Percentiles rank a stretch among this genome's conserved stretches.
Conservation (phyloP, 2,113 vertebrate genomes). For the Vulpes ferrilata region DNA sequence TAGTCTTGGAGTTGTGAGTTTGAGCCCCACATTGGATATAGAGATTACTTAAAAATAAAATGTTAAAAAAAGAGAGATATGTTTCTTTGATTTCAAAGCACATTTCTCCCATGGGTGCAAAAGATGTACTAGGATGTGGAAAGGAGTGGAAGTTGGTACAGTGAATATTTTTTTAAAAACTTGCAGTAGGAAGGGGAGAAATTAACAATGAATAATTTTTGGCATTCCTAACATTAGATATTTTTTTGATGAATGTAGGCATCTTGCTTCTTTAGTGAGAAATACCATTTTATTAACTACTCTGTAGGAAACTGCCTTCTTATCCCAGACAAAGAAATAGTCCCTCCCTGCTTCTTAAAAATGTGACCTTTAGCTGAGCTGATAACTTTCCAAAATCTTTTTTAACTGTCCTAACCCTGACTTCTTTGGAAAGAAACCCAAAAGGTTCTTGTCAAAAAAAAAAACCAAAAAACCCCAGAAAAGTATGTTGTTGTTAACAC, state of each 20-base stretch:
- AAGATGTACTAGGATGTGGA: neutral
- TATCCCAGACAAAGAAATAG: constrained; percentile 40
- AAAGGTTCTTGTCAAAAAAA: constrained; percentile 54
- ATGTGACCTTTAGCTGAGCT: neutral
- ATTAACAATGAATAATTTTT: neutral
- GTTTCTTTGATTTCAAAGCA: constrained; percentile 22
- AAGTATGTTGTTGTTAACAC: constrained; percentile 32
- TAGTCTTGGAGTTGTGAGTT: neutral
- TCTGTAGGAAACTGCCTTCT: neutral
- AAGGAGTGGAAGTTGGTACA: neutral
- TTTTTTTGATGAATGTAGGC: constrained; percentile 43
- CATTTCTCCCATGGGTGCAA: constrained; percentile 35
- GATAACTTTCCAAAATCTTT: constrained; percentile 17
- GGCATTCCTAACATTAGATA: neutral
- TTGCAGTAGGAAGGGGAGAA: neutral
- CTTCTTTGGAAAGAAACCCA: constrained; percentile 35
- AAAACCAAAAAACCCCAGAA: neutral
- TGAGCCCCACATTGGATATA: neutral
- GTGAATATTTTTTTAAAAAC: neutral
- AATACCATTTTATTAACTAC: constrained; percentile 44
- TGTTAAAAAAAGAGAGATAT: neutral
- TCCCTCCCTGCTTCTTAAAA: constrained; percentile 9
- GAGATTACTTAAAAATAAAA: neutral
- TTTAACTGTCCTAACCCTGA: neutral
- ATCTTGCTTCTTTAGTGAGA: constrained; percentile 55